Base-by-base conservation (phyloP, 1,140 invertebrate species). In the Muscidifurax raptorellus region DNA sequence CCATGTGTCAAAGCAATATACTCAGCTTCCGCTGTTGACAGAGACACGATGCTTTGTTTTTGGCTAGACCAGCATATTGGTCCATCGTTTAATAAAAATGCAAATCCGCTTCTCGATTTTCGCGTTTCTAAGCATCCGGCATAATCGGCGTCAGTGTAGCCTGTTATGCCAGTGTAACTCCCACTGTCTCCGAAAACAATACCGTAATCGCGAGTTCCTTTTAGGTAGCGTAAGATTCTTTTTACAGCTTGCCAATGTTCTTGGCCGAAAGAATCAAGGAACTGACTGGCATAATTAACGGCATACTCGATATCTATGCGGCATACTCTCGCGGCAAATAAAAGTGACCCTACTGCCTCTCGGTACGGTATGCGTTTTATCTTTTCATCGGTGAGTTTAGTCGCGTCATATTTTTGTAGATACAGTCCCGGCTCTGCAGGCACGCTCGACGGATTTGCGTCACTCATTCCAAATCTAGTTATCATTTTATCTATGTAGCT, bases 1-100 rank as follows among this genome's bases (percentile, higher is more conserved):
- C 91, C 90, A 79, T 86, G n/a, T 5, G 85, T 81, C 2, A 82
- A 28, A 15, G 82, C 84, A 25, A 86, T 84, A 75, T 85, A 87
- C 47, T 87, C 83, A n/a, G 85, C 71, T 66, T 85, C 86, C 52
- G 78, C 66, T 40, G 90, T 91, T 32, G 83, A 85, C 6, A 80
- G 2, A 4, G 80, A 44, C 30, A 85, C 85, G 22, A 66, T 13
- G 12, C 44, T 77, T 78, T 87, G 85, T 27, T 64, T 77, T 64
- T 86, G 44, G 59, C 44, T 74, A 3, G 27, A 44, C 85, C 80
- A 87, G 40, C 78, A 71, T 15, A 87, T 78, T n/a, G 83, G 64
- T 7, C 66, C 82, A n/a, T 28, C 30, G 15, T 36, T 66, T 22
- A 84, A 82, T 15, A 44, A 79, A 75, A 81, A 64, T 67, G 27